phyloP scores from a whole-genome alignment of 2,888 invertebrate genomes.

The Peribatodes rhomboidaria region DNA sequence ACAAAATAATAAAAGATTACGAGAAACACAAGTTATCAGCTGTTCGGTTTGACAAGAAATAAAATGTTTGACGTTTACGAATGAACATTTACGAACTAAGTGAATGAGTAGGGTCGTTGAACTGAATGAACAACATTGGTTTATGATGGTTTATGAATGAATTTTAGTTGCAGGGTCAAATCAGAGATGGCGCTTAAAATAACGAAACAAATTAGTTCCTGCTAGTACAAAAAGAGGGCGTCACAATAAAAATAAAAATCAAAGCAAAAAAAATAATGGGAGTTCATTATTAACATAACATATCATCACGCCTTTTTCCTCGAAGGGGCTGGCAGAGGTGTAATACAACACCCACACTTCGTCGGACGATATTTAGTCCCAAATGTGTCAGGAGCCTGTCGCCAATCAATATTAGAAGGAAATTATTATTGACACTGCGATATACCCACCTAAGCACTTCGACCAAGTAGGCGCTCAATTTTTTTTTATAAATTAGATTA shows the following conservation, averaged over 20 bases:
- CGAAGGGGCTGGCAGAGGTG: too few relatives aligned
- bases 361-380: too few relatives aligned
- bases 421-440: too few relatives aligned
- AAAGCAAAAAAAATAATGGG: neutral
- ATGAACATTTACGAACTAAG: conserved; percentile 13
- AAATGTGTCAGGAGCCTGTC: too few relatives aligned
- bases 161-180: conserved; percentile 1
- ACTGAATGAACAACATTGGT: conserved; percentile 14
- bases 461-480: too few relatives aligned
- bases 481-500: too few relatives aligned
- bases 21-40: conserved; percentile 46
- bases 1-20: conserved; percentile 6
- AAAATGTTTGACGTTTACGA: conserved; percentile 15
- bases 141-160: neutral
- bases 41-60: conserved; percentile 47
- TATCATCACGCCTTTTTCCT: too few relatives aligned
- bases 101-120: conserved; percentile 26
- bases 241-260: neutral
- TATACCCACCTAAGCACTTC: too few relatives aligned
- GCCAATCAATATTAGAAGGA: too few relatives aligned
- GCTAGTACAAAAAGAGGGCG: neutral
- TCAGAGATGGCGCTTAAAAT: conserved; percentile 32
- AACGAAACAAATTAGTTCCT: neutral
- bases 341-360: too few relatives aligned
- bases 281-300: too few relatives aligned